A percentile compares a stretch with the other conserved stretches of the same genome.
Conservation (phyloP, 2,113 vertebrate species). For the Morone saxatilis region DNA sequence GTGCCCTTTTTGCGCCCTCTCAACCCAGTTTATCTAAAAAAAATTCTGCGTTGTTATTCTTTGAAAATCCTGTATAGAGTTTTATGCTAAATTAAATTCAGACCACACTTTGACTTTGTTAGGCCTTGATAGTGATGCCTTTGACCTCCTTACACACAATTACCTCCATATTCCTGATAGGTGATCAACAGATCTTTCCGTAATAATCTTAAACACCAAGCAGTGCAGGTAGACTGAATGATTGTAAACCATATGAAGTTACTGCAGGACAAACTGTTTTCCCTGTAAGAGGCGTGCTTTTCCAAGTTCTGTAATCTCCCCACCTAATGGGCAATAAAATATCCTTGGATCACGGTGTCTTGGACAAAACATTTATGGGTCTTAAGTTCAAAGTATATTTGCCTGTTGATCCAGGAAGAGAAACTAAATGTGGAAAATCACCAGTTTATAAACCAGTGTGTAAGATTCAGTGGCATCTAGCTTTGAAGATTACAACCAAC, state of each 20-base stretch:
- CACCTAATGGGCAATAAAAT: slow-evolving; percentile 28
- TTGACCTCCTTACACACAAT: not conserved
- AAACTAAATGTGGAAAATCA: not conserved
- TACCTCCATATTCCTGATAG: not conserved
- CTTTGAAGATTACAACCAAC: no score
- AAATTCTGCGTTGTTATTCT: no score
- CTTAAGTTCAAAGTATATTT: slow-evolving; percentile 52
- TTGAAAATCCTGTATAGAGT: not conserved
- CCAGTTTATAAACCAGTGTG: no score
- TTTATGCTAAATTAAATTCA: not conserved
- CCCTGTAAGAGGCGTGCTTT: no score
- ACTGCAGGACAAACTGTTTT: slow-evolving; percentile 6
- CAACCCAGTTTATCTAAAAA: not conserved
- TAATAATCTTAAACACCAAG: not conserved
- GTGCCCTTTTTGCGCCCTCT: not conserved
- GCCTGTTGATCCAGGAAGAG: not conserved
- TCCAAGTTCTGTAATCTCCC: not conserved
- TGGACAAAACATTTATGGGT: slow-evolving; percentile 33
- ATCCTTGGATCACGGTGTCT: not conserved
- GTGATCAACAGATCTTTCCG: not conserved
- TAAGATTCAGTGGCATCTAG: no score
- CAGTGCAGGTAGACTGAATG: not conserved
- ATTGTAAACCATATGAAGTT: not conserved
- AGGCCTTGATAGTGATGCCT: not conserved
- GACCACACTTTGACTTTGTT: not conserved